Evolutionary conservation across 2,113 vertebrate species (phyloP).

Genomic region (Megalops atlanticus): DNA sequence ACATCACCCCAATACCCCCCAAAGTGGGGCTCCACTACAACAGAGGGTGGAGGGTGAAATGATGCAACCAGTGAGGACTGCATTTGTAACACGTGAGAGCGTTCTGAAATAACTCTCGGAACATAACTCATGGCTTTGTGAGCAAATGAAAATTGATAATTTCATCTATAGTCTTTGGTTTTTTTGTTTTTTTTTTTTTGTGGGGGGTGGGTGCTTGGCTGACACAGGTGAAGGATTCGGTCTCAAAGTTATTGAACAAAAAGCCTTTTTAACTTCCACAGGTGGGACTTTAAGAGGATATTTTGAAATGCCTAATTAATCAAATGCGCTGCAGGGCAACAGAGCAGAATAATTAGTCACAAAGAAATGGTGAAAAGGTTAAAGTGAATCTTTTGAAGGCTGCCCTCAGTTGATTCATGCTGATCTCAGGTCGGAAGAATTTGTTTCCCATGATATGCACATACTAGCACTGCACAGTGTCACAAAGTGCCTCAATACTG

Average conservation of each 20-base stretch:
- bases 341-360: conserved; percentile 3
- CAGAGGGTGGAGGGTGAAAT: not conserved
- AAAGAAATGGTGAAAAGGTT: conserved; percentile 13
- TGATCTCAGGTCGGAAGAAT: conserved; percentile 68
- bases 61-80: not conserved
- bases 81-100: too few relatives aligned
- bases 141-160: too few relatives aligned
- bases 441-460: conserved; percentile 58
- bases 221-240: conserved; percentile 68
- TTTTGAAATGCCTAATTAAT: not conserved
- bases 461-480: conserved; percentile 56
- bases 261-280: not conserved
- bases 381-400: not conserved
- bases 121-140: too few relatives aligned
- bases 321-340: not conserved
- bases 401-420: conserved; percentile 34
- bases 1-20: too few relatives aligned
- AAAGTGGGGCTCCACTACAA: conserved; percentile 37
- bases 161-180: not conserved
- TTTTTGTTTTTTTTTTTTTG: conserved; percentile 12
- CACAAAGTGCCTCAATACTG: conserved; percentile 75
- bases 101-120: too few relatives aligned
- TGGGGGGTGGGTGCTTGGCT: conserved; percentile 19
- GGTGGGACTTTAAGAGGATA: not conserved
- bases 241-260: conserved; percentile 47